phyloP scores from a whole-genome alignment of 2,888 invertebrate genomes.

The Lasioglossum marginatum region DNA sequence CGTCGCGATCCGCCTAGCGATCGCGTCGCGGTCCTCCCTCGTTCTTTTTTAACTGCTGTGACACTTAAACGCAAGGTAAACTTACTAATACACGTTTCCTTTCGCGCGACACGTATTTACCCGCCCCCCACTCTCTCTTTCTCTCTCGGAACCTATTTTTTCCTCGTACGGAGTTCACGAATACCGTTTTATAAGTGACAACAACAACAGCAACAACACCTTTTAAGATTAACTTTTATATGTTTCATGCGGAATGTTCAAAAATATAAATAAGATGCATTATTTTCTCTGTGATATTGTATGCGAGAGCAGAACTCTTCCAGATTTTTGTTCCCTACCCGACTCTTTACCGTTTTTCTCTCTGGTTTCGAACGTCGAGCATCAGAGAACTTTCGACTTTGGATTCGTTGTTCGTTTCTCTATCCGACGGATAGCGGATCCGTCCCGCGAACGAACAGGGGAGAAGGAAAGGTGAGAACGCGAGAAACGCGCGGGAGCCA shows the following conservation, averaged over 20 bases:
- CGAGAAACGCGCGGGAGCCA: neutral
- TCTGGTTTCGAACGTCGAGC: neutral
- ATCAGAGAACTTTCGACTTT: conserved; percentile 24
- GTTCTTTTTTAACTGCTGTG: conserved; percentile 17
- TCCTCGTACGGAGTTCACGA: conserved; percentile 53
- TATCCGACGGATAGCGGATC: neutral
- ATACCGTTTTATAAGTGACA: conserved; percentile 65
- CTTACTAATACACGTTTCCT: conserved; percentile 46
- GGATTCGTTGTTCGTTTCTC: neutral
- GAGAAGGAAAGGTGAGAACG: conserved; percentile 34
- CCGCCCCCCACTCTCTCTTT: conserved; percentile 1
- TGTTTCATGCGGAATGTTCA: conserved; percentile 68
- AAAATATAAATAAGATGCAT: conserved; percentile 67
- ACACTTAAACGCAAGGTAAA: conserved; percentile 40
- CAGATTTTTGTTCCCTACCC: conserved; percentile 31
- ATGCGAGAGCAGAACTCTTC: conserved; percentile 47
- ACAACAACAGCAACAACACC: conserved; percentile 21
- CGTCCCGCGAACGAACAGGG: neutral
- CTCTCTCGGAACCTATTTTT: conserved; percentile 41
- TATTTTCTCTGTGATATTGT: conserved; percentile 64
- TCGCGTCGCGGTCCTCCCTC: neutral
- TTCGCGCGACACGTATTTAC: conserved; percentile 39
- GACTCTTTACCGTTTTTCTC: neutral
- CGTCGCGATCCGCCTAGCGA: neutral
- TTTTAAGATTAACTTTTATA: conserved; percentile 66